Base-by-base conservation (phyloP, 2,888 invertebrate genomes). In the Netelia inedita region DNA sequence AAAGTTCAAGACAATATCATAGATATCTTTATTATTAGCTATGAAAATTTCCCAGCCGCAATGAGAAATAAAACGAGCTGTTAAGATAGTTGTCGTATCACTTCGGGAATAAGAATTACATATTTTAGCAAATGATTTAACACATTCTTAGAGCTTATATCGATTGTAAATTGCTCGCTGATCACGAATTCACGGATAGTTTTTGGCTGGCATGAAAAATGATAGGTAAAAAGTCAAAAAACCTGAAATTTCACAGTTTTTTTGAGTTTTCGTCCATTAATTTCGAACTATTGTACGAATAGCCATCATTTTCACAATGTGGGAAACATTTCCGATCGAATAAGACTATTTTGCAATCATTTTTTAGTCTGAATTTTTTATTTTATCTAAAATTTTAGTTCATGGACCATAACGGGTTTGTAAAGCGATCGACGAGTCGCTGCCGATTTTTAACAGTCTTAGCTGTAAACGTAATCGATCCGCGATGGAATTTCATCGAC, bases 1-100 rank as follows among this genome's bases (percentile, higher is more conserved):
- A 46, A 46, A 68, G 68, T n/a, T 35, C 66, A 61, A 57, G 21
- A 19, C n/a, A 72, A 21, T 57, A 57, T 19, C n/a, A 72, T 43
- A n/a, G 8, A 55, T 46, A 46, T 46, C 11, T 53, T n/a, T n/a
- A 21, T 28, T 69, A 14, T 46, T 14, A 46, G 11, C 46, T 14
- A 46, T 46, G 14, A 46, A 8, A 46, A 46, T 6, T 11, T 71
- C 16, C 69, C 50, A 50, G 46, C 50, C 19, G 23, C 23, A 28
- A 19, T 5, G 35, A 35, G 68, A 68, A 14, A 46, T 46, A 46
- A 46, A 46, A 46, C 0, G 14, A 46, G 46, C 10, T 46, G 46
- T 35, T 35, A 35, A 6, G 35, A 35, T 35, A 5, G 8, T 35
- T 35, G 35, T 6, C n/a, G 53, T 53, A 16, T 53, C 53, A 5